phyloP scores from a whole-genome alignment of 1,140 invertebrate species.

The Helicoverpa armigera region DNA sequence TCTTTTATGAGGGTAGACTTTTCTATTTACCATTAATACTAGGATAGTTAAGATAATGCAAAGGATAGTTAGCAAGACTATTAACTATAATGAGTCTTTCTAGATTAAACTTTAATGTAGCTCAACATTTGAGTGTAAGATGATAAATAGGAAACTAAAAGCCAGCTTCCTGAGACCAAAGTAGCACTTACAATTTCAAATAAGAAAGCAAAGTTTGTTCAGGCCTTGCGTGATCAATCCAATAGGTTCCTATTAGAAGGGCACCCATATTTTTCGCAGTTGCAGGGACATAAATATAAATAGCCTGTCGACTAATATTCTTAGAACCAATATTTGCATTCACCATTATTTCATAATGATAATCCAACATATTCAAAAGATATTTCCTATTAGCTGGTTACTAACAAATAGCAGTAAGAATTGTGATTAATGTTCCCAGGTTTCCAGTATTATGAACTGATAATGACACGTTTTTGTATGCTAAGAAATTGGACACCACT shows the following conservation, averaged over 20 bases:
- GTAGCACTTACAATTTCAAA: background rate
- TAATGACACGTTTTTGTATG: background rate
- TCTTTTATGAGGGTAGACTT: too few relatives aligned
- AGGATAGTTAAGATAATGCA: too few relatives aligned
- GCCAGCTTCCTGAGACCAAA: background rate
- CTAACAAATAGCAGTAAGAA: too few relatives aligned
- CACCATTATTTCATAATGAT: too few relatives aligned
- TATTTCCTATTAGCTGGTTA: too few relatives aligned
- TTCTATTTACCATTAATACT: too few relatives aligned
- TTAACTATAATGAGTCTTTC: too few relatives aligned
- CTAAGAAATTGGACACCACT: background rate
- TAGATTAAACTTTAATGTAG: too few relatives aligned
- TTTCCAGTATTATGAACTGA: background rate
- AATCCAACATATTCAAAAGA: too few relatives aligned
- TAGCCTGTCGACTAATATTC: background rate
- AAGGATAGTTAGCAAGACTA: too few relatives aligned
- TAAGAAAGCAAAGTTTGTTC: background rate
- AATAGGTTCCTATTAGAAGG: conserved; percentile 4
- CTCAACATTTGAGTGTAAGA: background rate
- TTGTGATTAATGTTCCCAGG: too few relatives aligned
- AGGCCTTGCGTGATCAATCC: background rate
- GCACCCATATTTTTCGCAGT: background rate
- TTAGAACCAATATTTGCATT: background rate
- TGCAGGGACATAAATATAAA: background rate
- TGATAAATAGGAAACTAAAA: background rate